These are phyloP conservation scores for Bostrychus sinensis DNA, from an alignment of 2,113 vertebrate genomes.

Conservation along the genomic window DNA sequence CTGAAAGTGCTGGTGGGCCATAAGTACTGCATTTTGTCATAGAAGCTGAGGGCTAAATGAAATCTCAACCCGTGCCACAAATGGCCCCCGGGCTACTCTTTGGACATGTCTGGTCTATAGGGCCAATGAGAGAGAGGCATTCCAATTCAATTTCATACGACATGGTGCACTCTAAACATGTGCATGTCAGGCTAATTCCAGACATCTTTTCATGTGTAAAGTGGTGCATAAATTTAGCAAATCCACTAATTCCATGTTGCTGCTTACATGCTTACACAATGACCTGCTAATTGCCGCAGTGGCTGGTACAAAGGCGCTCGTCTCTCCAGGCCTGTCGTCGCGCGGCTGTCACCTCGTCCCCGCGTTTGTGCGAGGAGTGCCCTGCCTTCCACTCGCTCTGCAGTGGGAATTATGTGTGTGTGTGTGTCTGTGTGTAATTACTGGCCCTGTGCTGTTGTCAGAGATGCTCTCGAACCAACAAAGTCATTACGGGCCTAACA, in stretches of 20 bases:
- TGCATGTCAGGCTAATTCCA: slow-evolving; percentile 33
- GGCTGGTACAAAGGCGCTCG: slow-evolving; percentile 58
- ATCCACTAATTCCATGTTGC: slow-evolving; percentile 60
- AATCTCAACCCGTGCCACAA: too few species aligned
- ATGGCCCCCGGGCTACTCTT: too few species aligned
- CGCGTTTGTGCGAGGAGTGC: slow-evolving; percentile 55
- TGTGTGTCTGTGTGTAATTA: slow-evolving; percentile 80
- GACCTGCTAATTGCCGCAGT: slow-evolving; percentile 74
- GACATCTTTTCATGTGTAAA: slow-evolving; percentile 29
- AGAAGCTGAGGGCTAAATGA: too few species aligned
- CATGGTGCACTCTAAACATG: background rate
- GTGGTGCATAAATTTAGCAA: slow-evolving; percentile 46
- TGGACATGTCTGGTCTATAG: too few species aligned
- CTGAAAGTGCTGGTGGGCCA: too few species aligned
- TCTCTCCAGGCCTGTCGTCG: slow-evolving; percentile 52
- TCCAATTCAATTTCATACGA: background rate
- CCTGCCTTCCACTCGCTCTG: slow-evolving; percentile 67
- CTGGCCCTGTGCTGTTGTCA: slow-evolving; percentile 77
- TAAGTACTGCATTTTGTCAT: too few species aligned
- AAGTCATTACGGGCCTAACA: slow-evolving; percentile 78
- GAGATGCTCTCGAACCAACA: slow-evolving; percentile 75
- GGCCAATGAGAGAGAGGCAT: too few species aligned
- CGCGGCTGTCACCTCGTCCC: slow-evolving; percentile 68
- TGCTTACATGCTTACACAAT: slow-evolving; percentile 73
- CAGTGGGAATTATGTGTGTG: too few species aligned